Conservation (phyloP, 2,888 invertebrate species). For the Dusona sp. region DNA sequence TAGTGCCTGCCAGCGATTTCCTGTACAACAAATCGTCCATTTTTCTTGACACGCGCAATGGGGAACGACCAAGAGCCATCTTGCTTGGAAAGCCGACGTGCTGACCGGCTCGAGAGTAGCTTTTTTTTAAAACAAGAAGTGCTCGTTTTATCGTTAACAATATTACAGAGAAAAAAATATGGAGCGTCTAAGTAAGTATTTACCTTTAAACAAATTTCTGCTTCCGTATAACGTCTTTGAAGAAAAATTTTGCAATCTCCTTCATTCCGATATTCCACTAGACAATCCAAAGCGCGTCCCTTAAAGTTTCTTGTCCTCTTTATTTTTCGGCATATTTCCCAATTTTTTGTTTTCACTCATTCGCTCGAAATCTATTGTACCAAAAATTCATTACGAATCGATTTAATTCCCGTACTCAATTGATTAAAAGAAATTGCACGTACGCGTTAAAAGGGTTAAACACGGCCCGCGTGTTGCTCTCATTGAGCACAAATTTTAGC, state of each 20-base stretch:
- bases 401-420: neutral
- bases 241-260: neutral
- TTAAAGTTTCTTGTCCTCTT: neutral
- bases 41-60: slow-evolving; percentile 82
- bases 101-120: slow-evolving; percentile 77
- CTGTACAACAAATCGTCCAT: slow-evolving; percentile 74
- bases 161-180: neutral
- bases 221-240: neutral
- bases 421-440: neutral
- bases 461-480: neutral
- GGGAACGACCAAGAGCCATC: slow-evolving; percentile 81
- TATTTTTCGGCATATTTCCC: neutral
- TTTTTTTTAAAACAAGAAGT: slow-evolving; percentile 73
- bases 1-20: slow-evolving; percentile 63
- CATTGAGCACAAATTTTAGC: neutral
- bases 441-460: neutral
- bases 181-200: neutral
- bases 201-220: neutral
- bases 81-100: slow-evolving; percentile 81
- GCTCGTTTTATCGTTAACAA: slow-evolving; percentile 1
- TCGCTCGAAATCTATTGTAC: neutral
- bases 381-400: neutral
- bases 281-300: neutral
- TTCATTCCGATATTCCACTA: neutral
- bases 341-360: neutral